Evolutionary conservation across 1,140 invertebrate species (phyloP).

Genomic region (Idris sp.): DNA sequence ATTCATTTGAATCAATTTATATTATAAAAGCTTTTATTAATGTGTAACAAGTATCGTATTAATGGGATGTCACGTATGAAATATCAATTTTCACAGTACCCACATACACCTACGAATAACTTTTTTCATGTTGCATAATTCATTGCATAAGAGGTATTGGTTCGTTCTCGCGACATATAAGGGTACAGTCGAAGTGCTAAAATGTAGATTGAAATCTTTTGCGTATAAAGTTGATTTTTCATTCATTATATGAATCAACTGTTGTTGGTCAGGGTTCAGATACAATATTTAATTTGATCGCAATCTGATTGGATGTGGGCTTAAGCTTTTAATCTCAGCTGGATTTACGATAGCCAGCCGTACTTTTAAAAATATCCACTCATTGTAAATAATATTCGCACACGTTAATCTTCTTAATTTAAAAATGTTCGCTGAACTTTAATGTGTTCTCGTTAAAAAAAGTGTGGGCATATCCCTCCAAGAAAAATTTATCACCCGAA

Average conservation of each 20-base stretch:
- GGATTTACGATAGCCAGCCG: slow-evolving; percentile 13
- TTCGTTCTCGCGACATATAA: slow-evolving; percentile 38
- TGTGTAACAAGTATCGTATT: slow-evolving; percentile 16
- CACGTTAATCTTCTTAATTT: too few species aligned
- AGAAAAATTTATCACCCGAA: too few species aligned
- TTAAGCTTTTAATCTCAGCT: slow-evolving; percentile 28
- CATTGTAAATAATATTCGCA: background rate
- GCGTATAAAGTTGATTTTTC: slow-evolving; percentile 40
- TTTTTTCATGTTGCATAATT: slow-evolving; percentile 43
- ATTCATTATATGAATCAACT: slow-evolving; percentile 49
- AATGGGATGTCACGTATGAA: slow-evolving; percentile 43
- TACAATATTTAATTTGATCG: slow-evolving; percentile 46
- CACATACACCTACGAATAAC: slow-evolving; percentile 39
- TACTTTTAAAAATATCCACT: slow-evolving; percentile 5
- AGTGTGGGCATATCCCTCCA: too few species aligned
- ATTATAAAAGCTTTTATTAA: too few species aligned
- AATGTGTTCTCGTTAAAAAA: too few species aligned
- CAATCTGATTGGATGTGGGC: slow-evolving; percentile 34
- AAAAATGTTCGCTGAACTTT: too few species aligned
- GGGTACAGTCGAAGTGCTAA: slow-evolving; percentile 37
- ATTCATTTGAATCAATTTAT: too few species aligned
- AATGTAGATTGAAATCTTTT: slow-evolving; percentile 53
- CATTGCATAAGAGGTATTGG: slow-evolving; percentile 38
- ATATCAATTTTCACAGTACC: slow-evolving; percentile 40
- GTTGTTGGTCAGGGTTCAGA: slow-evolving; percentile 3